These are phyloP conservation scores for Apodemus sylvaticus DNA, from an alignment of 2,113 vertebrate species.

Conservation along the genomic window DNA sequence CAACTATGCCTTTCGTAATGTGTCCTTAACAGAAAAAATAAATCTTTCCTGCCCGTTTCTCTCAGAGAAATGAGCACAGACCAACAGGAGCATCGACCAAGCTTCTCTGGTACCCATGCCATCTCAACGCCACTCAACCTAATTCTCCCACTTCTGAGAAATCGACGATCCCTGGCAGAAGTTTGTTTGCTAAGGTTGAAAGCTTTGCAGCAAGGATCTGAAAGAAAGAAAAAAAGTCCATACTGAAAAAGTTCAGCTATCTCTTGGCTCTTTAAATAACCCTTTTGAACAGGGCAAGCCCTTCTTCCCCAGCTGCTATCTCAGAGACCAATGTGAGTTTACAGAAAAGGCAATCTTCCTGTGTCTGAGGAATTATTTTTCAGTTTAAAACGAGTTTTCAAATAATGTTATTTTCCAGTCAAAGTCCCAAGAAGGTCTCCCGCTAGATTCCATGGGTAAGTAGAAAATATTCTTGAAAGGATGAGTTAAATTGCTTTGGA, in stretches of 20 bases:
- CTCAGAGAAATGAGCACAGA: not conserved
- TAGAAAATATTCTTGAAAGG: constrained; percentile 50
- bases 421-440: constrained; percentile 39
- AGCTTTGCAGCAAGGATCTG: not conserved
- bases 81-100: fast-evolving
- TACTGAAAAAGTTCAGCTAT: not conserved
- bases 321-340: not conserved
- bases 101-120: not conserved
- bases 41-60: not conserved
- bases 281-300: constrained; percentile 8
- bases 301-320: not conserved
- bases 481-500: constrained; percentile 49
- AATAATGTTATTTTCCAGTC: constrained; percentile 34
- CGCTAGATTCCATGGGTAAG: constrained; percentile 17
- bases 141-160: not conserved
- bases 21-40: not conserved
- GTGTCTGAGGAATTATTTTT: not conserved
- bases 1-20: not conserved
- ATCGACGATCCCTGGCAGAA: not conserved
- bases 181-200: not conserved
- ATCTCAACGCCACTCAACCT: not conserved
- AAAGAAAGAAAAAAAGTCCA: not conserved
- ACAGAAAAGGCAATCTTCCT: constrained; percentile 24
- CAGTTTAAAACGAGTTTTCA: constrained; percentile 22
- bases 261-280: constrained; percentile 50